Evolutionary conservation across 2,797 vertebrate species (phyloP).

Genomic region (Trematomus bernacchii): DNA sequence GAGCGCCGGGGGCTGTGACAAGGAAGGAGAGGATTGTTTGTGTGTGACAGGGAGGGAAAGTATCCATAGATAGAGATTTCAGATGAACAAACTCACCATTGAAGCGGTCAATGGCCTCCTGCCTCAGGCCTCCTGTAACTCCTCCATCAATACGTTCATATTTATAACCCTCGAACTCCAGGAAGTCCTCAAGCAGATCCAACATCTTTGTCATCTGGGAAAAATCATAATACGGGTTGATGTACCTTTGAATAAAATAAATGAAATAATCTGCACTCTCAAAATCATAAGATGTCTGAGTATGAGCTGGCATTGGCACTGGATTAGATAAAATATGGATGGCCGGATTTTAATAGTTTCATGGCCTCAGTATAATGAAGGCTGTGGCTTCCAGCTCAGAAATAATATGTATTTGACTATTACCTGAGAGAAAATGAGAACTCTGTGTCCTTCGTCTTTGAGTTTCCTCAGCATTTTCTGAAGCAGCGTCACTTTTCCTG

Average conservation of each 20-base stretch:
- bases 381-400: background rate
- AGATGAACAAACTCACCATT: slow-evolving; percentile 86
- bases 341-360: slow-evolving; percentile 3
- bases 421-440: slow-evolving; percentile 99
- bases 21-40: slow-evolving; percentile 14
- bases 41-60: slow-evolving; percentile 8
- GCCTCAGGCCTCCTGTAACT: slow-evolving; percentile 94
- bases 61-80: slow-evolving; percentile 1
- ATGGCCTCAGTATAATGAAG: background rate
- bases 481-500: slow-evolving; percentile 96
- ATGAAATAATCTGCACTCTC: background rate
- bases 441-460: slow-evolving; percentile 94
- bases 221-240: background rate
- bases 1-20: slow-evolving; percentile 92
- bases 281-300: background rate
- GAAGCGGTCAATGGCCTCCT: slow-evolving; percentile 98
- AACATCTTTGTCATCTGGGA: slow-evolving; percentile 99
- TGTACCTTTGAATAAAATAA: background rate
- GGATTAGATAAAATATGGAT: background rate
- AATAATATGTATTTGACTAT: background rate
- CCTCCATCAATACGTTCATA: slow-evolving; percentile 97
- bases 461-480: slow-evolving; percentile 99
- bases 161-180: slow-evolving; percentile 98
- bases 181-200: slow-evolving; percentile 96
- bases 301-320: background rate